Conservation (phyloP, 2,888 invertebrate genomes). For the Cheilosia pagana region DNA sequence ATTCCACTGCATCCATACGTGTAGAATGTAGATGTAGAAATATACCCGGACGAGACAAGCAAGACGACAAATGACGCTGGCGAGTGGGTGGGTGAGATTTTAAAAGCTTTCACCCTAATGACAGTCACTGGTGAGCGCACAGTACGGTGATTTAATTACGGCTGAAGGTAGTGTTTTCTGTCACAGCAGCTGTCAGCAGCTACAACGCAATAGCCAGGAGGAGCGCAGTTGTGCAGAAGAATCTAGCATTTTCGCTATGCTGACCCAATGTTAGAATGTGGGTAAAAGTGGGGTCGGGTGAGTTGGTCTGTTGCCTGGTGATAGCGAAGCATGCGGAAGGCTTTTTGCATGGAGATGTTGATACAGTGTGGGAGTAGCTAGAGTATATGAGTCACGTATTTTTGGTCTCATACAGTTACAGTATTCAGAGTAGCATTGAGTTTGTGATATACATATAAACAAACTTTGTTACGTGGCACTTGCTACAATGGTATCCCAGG, state of each 20-base stretch:
- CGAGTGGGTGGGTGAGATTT: slow-evolving; percentile 66
- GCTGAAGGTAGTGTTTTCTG: slow-evolving; percentile 70
- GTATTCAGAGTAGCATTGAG: slow-evolving; percentile 11
- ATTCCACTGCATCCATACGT: slow-evolving; percentile 28
- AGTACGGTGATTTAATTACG: slow-evolving; percentile 72
- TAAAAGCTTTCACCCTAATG: slow-evolving; percentile 74
- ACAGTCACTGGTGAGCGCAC: slow-evolving; percentile 69
- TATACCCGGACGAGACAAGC: neutral
- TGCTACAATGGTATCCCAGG: neutral
- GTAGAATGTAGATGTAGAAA: too few relatives aligned
- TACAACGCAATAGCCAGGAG: slow-evolving; percentile 26
- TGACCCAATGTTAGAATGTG: slow-evolving; percentile 45
- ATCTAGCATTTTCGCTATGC: slow-evolving; percentile 57
- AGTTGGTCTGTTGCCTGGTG: slow-evolving; percentile 30
- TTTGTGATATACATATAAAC: slow-evolving; percentile 9
- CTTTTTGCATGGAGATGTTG: slow-evolving; percentile 2
- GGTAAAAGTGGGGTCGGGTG: neutral
- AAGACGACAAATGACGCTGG: slow-evolving; percentile 24
- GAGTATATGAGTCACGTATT: slow-evolving; percentile 25
- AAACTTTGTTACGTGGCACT: neutral
- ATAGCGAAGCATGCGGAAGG: slow-evolving; percentile 44
- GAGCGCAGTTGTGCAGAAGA: slow-evolving; percentile 50
- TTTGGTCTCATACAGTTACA: slow-evolving; percentile 11
- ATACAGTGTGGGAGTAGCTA: neutral
- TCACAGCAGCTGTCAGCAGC: slow-evolving; percentile 67